phyloP scores from a whole-genome alignment of 92 coral and sea anemone genomes.

The Micromussa lordhowensis region DNA sequence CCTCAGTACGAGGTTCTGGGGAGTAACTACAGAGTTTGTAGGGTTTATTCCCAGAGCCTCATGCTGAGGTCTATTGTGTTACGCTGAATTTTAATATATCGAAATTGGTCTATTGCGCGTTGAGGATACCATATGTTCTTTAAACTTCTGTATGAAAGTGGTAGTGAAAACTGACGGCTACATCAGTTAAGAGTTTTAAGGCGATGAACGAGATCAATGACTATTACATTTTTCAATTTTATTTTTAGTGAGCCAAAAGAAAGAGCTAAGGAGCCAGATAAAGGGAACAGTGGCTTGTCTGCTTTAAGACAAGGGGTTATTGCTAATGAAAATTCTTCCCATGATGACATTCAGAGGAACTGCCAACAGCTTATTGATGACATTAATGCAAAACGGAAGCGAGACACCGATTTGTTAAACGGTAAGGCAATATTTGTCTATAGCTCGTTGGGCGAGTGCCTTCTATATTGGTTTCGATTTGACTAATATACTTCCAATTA shows the following conservation, averaged over 20 bases:
- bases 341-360: conserved; percentile 86
- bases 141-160: too few relatives aligned
- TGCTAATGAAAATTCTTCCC: conserved; percentile 50
- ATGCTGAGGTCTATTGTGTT: too few relatives aligned
- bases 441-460: background rate
- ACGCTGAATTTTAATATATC: too few relatives aligned
- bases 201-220: background rate
- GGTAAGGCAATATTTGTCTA: conserved; percentile 53
- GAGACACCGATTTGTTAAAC: conserved; percentile 87
- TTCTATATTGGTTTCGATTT: background rate
- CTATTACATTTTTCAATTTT: background rate
- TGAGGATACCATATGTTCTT: background rate
- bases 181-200: background rate
- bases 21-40: too few relatives aligned
- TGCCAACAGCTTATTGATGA: conserved; percentile 95
- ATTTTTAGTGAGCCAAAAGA: conserved; percentile 42
- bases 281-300: conserved; percentile 14
- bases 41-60: too few relatives aligned
- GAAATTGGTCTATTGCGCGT: too few relatives aligned
- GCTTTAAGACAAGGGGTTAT: conserved; percentile 7
- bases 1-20: too few relatives aligned
- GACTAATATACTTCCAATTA: too few relatives aligned
- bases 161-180: background rate
- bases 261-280: conserved; percentile 33
- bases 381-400: conserved; percentile 91